Evolutionary conservation across 2,888 invertebrate genomes (phyloP).

Genomic region (Hirtodrosophila trivittata): DNA sequence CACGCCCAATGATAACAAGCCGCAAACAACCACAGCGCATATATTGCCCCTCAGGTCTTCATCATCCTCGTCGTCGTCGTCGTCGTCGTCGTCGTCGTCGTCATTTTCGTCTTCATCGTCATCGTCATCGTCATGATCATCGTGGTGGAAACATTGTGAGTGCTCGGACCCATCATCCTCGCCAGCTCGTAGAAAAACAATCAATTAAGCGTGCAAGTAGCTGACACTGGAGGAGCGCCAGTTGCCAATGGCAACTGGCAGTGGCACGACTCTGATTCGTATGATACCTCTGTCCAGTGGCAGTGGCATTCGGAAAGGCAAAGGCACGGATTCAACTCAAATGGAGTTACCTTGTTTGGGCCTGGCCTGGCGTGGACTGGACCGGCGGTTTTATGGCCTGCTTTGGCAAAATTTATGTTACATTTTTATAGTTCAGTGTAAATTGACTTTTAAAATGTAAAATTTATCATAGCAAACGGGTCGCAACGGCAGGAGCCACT

Average conservation of each 20-base stretch:
- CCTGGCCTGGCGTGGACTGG: constrained; percentile 37
- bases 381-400: constrained; percentile 73
- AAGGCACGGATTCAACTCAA: too few species aligned
- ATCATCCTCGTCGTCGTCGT: constrained; percentile 47
- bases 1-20: constrained; percentile 83
- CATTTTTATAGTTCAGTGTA: constrained; percentile 83
- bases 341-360: constrained; percentile 10
- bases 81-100: constrained; percentile 10
- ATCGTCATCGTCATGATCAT: constrained; percentile 9
- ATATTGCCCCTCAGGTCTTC: constrained; percentile 82
- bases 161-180: constrained; percentile 39
- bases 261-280: constrained; percentile 37
- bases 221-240: constrained; percentile 72
- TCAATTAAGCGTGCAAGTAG: constrained; percentile 80
- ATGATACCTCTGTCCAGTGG: constrained; percentile 12
- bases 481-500: constrained; percentile 44
- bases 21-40: constrained; percentile 60
- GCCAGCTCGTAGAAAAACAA: constrained; percentile 78
- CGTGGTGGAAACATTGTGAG: constrained; percentile 44
- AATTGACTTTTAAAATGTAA: constrained; percentile 83
- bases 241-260: constrained; percentile 53
- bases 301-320: too few species aligned
- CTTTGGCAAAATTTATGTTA: constrained; percentile 81
- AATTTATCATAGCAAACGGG: constrained; percentile 80
- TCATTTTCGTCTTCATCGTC: too few species aligned